phyloP scores from a whole-genome alignment of 2,797 vertebrate species.

The Danio kyathit region DNA sequence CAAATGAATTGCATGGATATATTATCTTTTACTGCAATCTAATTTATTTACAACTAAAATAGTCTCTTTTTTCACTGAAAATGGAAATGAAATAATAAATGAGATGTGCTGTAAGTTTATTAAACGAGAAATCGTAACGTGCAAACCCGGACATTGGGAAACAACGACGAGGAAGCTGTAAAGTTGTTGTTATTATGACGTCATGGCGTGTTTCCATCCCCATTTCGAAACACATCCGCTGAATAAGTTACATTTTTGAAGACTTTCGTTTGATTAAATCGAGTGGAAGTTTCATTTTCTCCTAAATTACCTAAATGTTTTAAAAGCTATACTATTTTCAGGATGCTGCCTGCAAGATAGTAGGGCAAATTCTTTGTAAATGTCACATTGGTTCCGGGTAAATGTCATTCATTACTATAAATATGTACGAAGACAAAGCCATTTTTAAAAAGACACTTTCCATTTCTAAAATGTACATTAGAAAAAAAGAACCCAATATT shows the following conservation, averaged over 20 bases:
- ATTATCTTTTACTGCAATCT: too few species aligned
- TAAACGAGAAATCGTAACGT: neutral
- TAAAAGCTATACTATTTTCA: neutral
- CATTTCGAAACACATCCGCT: conserved; percentile 29
- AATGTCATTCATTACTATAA: neutral
- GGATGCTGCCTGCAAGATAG: neutral
- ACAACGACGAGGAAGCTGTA: conserved; percentile 16
- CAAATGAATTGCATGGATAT: too few species aligned
- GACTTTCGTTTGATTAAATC: neutral
- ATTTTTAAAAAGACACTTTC: neutral
- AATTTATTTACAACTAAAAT: too few species aligned
- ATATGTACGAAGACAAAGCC: too few species aligned
- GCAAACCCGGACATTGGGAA: neutral
- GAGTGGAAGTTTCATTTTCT: neutral
- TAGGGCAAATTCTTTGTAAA: neutral
- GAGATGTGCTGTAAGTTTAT: neutral
- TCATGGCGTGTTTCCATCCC: neutral
- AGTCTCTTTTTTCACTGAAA: too few species aligned
- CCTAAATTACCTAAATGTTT: neutral
- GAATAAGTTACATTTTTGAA: neutral
- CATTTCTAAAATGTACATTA: neutral
- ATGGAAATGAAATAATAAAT: neutral
- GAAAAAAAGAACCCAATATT: neutral
- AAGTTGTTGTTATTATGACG: conserved; percentile 18
- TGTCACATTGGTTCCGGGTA: neutral